Evolutionary conservation across 2,888 invertebrate genomes (phyloP), one percentile per base, ranked within the genome.

Genomic region (Melieria crassipennis): DNA sequence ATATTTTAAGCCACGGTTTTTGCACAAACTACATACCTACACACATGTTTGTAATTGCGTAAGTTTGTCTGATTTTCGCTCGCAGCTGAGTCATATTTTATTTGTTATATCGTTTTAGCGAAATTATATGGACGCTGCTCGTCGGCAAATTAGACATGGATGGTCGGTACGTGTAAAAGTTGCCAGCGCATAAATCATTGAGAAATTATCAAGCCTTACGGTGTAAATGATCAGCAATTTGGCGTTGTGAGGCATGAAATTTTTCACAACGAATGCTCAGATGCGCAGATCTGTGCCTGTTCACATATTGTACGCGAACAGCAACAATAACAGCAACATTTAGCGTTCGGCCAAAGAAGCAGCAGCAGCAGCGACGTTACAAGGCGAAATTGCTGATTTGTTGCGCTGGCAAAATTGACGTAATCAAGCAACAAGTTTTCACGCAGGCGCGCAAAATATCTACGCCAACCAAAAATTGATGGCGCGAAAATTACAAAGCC

Each of bases 401-500:
- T 45, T 7, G 4, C 10, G 16, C 11, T 16, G 10, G 47, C 52
- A 56, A 65, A 13, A 56, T 55, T 13, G 56, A 45, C 65, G 16
- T n/a, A 52, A 55, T 4, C 16, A 65, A 43, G 13, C 10, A 7
- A 46, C 16, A 52, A 52, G 52, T 52, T 52, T 52, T 52, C 50
- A 75, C 72, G 71, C 74, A 74, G 72, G 64, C 75, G 76, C 78
- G 77, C 78, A 82, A 81, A 79, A 13, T n/a, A 11, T 6, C 11
- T 43, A 43, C 43, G 60, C 42, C n/a, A 11, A 81, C 79, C 79
- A 72, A 65, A 75, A 81, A 81, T 82, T 82, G 82, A 82, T 81
- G 81, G 82, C 82, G 81, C 82, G 82, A 80, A 79, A 82, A 81
- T 81, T 79, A 63, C 50, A 50, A 63, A 63, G 63, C 60, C 43